A percentile compares a stretch with the other conserved stretches of the same genome.
phyloP scores from a whole-genome alignment of 2,113 vertebrate genomes.

The Rattus norvegicus region DNA sequence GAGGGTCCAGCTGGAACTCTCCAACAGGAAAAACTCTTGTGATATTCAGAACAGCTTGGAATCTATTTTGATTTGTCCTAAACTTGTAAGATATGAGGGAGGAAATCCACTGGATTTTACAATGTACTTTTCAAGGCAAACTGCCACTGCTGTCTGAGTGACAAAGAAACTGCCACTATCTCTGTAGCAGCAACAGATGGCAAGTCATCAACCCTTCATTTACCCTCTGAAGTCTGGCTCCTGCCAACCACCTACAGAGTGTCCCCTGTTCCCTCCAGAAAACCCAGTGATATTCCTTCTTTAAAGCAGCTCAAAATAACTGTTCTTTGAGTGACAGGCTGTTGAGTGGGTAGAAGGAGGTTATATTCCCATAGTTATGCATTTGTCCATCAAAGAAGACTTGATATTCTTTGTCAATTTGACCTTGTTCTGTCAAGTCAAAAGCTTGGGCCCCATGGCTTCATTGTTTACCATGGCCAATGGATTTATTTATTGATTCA shows the following conservation, averaged over 20 bases:
- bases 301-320: background rate
- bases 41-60: conserved; percentile 77
- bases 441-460: background rate
- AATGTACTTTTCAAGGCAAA: conserved; percentile 66
- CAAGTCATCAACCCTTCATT: conserved; percentile 32
- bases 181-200: conserved; percentile 42
- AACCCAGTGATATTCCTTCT: background rate
- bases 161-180: conserved; percentile 65
- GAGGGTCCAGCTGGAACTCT: conserved; percentile 81
- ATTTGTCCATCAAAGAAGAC: background rate
- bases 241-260: conserved; percentile 20
- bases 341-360: background rate
- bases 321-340: background rate
- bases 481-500: background rate
- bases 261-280: background rate
- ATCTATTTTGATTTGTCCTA: conserved; percentile 66
- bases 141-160: conserved; percentile 39
- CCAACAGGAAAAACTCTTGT: conserved; percentile 71
- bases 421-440: background rate
- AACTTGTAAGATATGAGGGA: conserved; percentile 69
- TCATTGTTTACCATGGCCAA: background rate
- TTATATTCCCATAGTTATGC: background rate
- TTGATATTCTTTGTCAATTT: background rate
- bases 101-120: conserved; percentile 60
- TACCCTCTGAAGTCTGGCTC: background rate